Evolutionary conservation across 2,888 invertebrate species (phyloP).

Genomic region (Limulus polyphemus): DNA sequence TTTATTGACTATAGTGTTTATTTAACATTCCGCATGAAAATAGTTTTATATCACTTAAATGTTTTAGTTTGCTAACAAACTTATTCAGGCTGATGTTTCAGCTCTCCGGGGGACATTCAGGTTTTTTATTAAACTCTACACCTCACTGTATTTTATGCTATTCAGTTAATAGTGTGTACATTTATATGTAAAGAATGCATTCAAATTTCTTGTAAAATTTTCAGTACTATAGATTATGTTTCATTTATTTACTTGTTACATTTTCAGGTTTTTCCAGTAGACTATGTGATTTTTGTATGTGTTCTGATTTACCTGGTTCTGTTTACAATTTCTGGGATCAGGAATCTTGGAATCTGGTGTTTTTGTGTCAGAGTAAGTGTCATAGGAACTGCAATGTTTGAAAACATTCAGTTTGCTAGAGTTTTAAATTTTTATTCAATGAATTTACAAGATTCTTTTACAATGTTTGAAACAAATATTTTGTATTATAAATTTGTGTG

Average conservation of each 20-base stretch:
- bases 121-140: too few species aligned
- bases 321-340: conserved; percentile 37
- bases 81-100: too few species aligned
- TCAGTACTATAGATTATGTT: too few species aligned
- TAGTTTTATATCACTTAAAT: too few species aligned
- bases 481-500: not conserved
- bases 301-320: conserved; percentile 36
- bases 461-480: not conserved
- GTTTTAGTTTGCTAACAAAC: too few species aligned
- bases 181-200: not conserved
- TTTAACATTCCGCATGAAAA: too few species aligned
- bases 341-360: conserved; percentile 38
- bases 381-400: not conserved
- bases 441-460: conserved; percentile 2
- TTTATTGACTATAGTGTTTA: too few species aligned
- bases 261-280: conserved; percentile 37
- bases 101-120: too few species aligned
- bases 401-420: not conserved
- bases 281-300: conserved; percentile 36
- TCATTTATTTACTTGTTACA: conserved; percentile 1
- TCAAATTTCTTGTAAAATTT: not conserved
- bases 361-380: conserved; percentile 36
- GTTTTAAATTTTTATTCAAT: not conserved
- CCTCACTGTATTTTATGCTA: not conserved
- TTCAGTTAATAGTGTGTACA: not conserved